Evolutionary conservation across 53 echinoderm and acorn worm species (phyloP).

Genomic region (Paracentrotus lividus): DNA sequence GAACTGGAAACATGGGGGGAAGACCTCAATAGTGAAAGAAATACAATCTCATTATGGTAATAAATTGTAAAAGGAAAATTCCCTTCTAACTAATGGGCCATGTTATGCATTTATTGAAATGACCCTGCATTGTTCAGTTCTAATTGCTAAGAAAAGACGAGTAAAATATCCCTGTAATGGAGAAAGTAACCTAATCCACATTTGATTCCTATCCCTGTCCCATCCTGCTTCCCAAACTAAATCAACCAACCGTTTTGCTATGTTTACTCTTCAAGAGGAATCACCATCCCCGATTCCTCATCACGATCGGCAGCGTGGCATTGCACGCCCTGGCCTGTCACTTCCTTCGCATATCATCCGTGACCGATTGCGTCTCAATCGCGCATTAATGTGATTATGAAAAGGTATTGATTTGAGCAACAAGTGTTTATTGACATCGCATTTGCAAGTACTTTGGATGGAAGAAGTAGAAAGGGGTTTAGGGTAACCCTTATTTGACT

Average conservation of each 20-base stretch:
- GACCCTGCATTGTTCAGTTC: neutral
- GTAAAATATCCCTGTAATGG: neutral
- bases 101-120: constrained; percentile 11
- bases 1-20: too few relatives aligned
- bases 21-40: neutral
- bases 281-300: neutral
- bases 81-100: neutral
- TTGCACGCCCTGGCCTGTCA: constrained; percentile 3
- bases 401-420: constrained; percentile 54
- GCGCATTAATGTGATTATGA: constrained; percentile 53
- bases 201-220: constrained; percentile 21
- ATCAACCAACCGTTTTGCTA: constrained; percentile 25
- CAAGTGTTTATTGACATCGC: constrained; percentile 38
- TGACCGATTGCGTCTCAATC: constrained; percentile 52
- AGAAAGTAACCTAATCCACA: neutral
- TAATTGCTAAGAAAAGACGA: neutral
- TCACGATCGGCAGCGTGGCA: neutral
- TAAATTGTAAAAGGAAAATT: neutral
- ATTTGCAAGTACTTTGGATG: constrained; percentile 28
- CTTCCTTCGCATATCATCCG: neutral
- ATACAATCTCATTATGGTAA: neutral
- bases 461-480: neutral
- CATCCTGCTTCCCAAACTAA: neutral
- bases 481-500: neutral
- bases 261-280: constrained; percentile 31